A percentile compares a stretch with the other conserved stretches of the same genome.
These are phyloP conservation scores for Fistularia tabacaria DNA, from an alignment of 2,797 vertebrate genomes.

Conservation along the genomic window DNA sequence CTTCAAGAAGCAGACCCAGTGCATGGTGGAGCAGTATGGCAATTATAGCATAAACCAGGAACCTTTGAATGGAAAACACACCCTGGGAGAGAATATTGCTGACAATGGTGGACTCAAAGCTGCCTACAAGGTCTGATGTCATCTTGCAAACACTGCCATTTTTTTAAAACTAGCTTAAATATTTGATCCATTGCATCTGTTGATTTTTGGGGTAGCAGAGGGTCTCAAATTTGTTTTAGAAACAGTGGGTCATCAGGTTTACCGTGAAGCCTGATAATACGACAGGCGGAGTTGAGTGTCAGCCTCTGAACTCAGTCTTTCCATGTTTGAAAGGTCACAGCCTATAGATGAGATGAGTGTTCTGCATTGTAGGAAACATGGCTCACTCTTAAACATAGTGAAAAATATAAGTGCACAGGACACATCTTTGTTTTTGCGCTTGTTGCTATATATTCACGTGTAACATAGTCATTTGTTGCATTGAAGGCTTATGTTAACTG, in stretches of 20 bases:
- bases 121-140: slow-evolving; percentile 83
- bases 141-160: too few species aligned
- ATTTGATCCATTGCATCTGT: slow-evolving; percentile 5
- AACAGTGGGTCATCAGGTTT: slow-evolving; percentile 50
- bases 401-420: background rate
- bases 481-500: slow-evolving; percentile 92
- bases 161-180: background rate
- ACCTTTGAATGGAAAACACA: slow-evolving; percentile 88
- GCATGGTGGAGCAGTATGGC: slow-evolving; percentile 92
- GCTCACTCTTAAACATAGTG: background rate
- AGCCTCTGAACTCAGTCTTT: slow-evolving; percentile 71
- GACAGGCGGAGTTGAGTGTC: slow-evolving; percentile 67
- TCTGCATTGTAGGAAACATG: slow-evolving; percentile 29
- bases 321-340: slow-evolving; percentile 69
- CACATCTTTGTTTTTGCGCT: too few species aligned
- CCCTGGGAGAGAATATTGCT: slow-evolving; percentile 94
- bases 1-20: slow-evolving; percentile 91
- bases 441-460: background rate
- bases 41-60: slow-evolving; percentile 91
- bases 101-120: slow-evolving; percentile 97
- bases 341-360: slow-evolving; percentile 50
- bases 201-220: slow-evolving; percentile 4
- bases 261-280: slow-evolving; percentile 53
- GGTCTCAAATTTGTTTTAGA: slow-evolving; percentile 52
- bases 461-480: slow-evolving; percentile 49